phyloP scores from a whole-genome alignment of 2,888 invertebrate species.

The Synergus laeviventris region DNA sequence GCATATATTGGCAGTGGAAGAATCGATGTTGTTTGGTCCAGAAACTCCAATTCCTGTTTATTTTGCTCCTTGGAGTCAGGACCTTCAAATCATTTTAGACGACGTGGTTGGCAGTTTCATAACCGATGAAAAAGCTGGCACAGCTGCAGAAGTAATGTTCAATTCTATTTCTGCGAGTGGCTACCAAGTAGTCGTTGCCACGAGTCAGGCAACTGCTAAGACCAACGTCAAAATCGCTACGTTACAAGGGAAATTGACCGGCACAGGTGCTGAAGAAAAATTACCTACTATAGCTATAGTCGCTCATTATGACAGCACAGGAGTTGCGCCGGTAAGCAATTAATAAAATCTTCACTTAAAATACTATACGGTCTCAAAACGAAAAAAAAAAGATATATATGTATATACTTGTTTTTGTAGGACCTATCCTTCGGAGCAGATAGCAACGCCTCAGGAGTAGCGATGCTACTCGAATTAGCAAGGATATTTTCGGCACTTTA shows the following conservation, averaged over 20 bases:
- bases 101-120: constrained; percentile 85
- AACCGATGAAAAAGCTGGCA: constrained; percentile 84
- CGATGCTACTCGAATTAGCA: constrained; percentile 90
- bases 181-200: constrained; percentile 92
- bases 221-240: constrained; percentile 91
- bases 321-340: constrained; percentile 89
- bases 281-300: constrained; percentile 93
- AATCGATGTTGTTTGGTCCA: constrained; percentile 86
- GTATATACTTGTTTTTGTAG: constrained; percentile 76
- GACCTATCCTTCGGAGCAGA: constrained; percentile 93
- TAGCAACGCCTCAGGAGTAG: constrained; percentile 94
- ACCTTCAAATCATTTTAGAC: constrained; percentile 85
- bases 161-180: constrained; percentile 95
- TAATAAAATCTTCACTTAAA: neutral
- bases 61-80: constrained; percentile 86
- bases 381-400: neutral
- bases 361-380: neutral
- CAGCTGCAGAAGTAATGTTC: constrained; percentile 89
- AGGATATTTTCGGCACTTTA: constrained; percentile 93
- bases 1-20: constrained; percentile 88
- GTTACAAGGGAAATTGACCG: constrained; percentile 89
- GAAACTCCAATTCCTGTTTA: constrained; percentile 92
- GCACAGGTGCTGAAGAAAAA: constrained; percentile 83
- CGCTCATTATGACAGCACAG: constrained; percentile 95
- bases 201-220: constrained; percentile 83